A percentile compares a stretch with the other conserved stretches of the same genome.
phyloP scores from a whole-genome alignment of 2,888 invertebrate species.

The Charanyca ferruginea region DNA sequence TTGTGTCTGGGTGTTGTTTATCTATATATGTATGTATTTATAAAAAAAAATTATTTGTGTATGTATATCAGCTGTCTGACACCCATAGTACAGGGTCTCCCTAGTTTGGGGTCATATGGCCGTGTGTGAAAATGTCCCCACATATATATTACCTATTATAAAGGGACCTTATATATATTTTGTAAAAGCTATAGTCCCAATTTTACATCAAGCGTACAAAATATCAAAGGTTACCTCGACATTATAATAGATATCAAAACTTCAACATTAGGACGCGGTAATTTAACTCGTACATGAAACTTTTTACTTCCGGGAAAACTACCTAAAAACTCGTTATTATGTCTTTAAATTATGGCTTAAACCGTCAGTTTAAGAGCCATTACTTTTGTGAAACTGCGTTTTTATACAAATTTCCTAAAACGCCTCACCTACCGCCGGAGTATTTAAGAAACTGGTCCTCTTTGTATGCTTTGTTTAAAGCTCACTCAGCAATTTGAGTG shows the following conservation, averaged over 20 bases:
- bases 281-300: constrained; percentile 45
- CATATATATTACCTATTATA: no score
- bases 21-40: no score
- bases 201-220: neutral
- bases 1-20: no score
- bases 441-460: constrained; percentile 72
- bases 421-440: constrained; percentile 56
- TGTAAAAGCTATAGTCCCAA: constrained; percentile 3
- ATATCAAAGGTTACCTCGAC: constrained; percentile 14
- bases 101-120: no score
- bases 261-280: constrained; percentile 17
- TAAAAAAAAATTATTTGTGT: no score
- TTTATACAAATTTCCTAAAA: constrained; percentile 65
- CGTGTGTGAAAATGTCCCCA: no score
- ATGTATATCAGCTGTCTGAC: no score
- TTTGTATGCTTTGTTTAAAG: constrained; percentile 69
- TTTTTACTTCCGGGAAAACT: constrained; percentile 49
- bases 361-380: constrained; percentile 64
- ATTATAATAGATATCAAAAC: constrained; percentile 19
- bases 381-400: constrained; percentile 64
- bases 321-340: constrained; percentile 53
- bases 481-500: constrained; percentile 68
- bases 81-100: no score
- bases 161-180: neutral
- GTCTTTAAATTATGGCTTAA: constrained; percentile 58